phyloP scores from a whole-genome alignment of 1,140 invertebrate genomes.

The Lysiphlebus fabarum region DNA sequence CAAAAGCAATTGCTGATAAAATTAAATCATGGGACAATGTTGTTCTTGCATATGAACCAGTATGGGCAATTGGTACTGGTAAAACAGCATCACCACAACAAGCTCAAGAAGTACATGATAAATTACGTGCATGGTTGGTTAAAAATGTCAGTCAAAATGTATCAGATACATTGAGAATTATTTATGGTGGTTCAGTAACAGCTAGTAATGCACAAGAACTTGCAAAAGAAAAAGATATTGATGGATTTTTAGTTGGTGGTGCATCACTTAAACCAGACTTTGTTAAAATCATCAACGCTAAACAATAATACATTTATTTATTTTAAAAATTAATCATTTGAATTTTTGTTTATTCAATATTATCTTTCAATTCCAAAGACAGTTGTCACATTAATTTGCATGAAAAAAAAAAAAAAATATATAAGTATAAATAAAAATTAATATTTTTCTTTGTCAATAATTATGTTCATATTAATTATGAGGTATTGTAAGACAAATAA shows the following conservation, averaged over 20 bases:
- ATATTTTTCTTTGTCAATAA: too few relatives aligned
- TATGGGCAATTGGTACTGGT: conserved; percentile 99
- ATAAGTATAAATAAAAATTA: too few relatives aligned
- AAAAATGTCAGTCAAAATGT: conserved; percentile 79
- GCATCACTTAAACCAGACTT: conserved; percentile 98
- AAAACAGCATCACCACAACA: conserved; percentile 95
- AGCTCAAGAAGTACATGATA: conserved; percentile 83
- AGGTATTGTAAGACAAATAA: too few relatives aligned
- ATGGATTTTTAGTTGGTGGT: conserved; percentile 98
- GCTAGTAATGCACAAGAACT: conserved; percentile 88
- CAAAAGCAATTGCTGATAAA: conserved; percentile 76
- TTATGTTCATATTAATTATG: too few relatives aligned
- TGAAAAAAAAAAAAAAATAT: too few relatives aligned
- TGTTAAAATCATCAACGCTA: conserved; percentile 89
- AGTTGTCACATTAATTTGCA: too few relatives aligned
- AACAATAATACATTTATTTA: conserved; percentile 34
- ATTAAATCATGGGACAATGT: conserved; percentile 87
- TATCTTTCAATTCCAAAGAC: too few relatives aligned
- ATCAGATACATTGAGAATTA: conserved; percentile 76
- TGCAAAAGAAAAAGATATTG: conserved; percentile 88
- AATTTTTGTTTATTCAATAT: too few relatives aligned
- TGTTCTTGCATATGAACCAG: conserved; percentile 97
- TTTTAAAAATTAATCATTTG: too few relatives aligned
- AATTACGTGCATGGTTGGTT: conserved; percentile 80
- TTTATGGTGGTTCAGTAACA: conserved; percentile 98